phyloP scores from a whole-genome alignment of 2,888 invertebrate genomes.

The Sepiola atlantica region DNA sequence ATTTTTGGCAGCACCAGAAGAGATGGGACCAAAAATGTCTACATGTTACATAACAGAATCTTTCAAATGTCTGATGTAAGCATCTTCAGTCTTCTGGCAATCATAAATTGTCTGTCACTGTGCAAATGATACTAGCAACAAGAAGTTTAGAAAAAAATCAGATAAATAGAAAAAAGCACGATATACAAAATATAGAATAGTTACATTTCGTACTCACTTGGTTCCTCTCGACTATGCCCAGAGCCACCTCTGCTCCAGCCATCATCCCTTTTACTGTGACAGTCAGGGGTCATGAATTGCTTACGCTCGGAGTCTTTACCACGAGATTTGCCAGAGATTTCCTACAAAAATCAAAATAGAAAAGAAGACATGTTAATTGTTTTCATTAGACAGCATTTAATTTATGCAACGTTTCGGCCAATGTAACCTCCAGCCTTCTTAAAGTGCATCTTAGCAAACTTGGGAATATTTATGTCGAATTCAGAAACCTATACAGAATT shows the following conservation, averaged over 20 bases:
- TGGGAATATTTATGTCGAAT: too few species aligned
- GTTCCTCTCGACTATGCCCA: not conserved
- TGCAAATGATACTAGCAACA: not conserved
- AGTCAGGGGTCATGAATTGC: not conserved
- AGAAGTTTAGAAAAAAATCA: not conserved
- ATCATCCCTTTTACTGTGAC: slow-evolving; percentile 13
- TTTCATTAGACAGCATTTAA: not conserved
- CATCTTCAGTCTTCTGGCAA: not conserved
- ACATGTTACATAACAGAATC: not conserved
- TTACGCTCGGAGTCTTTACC: not conserved
- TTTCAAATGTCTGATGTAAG: not conserved
- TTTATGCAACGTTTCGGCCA: not conserved
- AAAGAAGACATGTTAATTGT: not conserved
- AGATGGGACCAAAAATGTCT: too few species aligned
- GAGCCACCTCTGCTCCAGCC: slow-evolving; percentile 6
- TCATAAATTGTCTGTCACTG: not conserved
- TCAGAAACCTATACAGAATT: too few species aligned
- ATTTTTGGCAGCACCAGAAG: too few species aligned
- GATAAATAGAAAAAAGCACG: not conserved
- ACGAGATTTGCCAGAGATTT: slow-evolving; percentile 18
- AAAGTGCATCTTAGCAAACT: too few species aligned
- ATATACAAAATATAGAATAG: not conserved
- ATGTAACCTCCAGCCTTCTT: too few species aligned
- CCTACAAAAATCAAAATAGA: not conserved
- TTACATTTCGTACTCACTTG: slow-evolving; percentile 12